phyloP scores from a whole-genome alignment of 1,140 invertebrate genomes.

The Drosophila virilis region DNA sequence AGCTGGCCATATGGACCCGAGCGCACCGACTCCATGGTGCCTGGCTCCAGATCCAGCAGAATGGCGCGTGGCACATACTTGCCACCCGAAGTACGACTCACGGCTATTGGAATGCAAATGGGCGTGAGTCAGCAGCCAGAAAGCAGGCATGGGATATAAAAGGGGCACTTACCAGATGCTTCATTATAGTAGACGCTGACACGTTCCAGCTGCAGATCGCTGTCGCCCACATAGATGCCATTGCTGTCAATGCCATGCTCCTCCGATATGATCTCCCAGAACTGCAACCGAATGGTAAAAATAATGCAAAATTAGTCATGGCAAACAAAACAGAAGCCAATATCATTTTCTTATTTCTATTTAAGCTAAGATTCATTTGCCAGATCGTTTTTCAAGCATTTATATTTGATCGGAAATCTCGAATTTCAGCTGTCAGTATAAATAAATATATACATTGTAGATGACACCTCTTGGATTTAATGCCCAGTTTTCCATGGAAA shows the following conservation, averaged over 20 bases:
- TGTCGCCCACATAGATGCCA: conserved; percentile 92
- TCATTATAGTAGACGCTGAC: conserved; percentile 97
- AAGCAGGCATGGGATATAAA: too few relatives aligned
- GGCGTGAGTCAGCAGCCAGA: conserved; percentile 2
- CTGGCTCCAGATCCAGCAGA: conserved; percentile 91
- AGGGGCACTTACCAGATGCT: conserved; percentile 87
- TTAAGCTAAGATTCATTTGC: background rate
- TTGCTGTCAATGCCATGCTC: conserved; percentile 95
- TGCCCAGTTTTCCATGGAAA: background rate
- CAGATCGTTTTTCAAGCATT: background rate
- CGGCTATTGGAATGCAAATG: conserved; percentile 53
- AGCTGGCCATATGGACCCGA: conserved; percentile 89
- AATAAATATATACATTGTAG: conserved; percentile 1
- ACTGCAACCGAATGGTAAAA: conserved; percentile 86
- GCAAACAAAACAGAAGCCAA: too few relatives aligned
- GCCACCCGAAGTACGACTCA: conserved; percentile 85
- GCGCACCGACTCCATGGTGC: conserved; percentile 90
- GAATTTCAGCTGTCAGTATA: background rate
- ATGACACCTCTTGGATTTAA: conserved; percentile 30
- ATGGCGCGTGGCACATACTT: conserved; percentile 92
- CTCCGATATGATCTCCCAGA: conserved; percentile 97
- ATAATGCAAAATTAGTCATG: background rate
- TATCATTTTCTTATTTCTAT: background rate
- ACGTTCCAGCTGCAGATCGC: conserved; percentile 93
- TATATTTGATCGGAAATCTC: background rate